Evolutionary conservation across 2,113 vertebrate genomes (phyloP).

Genomic region (Acinonyx jubatus): DNA sequence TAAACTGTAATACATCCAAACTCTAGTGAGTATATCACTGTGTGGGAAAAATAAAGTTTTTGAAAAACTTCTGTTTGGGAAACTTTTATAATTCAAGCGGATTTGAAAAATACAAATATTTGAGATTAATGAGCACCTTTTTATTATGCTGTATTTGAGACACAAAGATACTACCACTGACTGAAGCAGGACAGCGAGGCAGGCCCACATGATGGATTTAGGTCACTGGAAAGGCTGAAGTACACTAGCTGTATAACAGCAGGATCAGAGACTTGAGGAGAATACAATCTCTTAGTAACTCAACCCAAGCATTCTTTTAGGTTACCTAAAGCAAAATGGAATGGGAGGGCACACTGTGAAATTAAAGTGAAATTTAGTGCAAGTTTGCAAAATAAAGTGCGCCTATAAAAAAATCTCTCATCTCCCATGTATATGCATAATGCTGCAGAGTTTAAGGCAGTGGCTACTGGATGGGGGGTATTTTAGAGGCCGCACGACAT

Average conservation of each 20-base stretch:
- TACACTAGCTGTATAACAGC: not conserved
- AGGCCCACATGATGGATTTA: conserved; percentile 62
- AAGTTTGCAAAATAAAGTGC: conserved; percentile 49
- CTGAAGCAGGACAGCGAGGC: conserved; percentile 70
- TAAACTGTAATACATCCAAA: not conserved
- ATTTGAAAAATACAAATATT: conserved; percentile 69
- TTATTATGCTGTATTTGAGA: conserved; percentile 67
- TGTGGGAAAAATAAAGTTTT: not conserved
- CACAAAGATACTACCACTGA: conserved; percentile 53
- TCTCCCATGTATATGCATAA: not conserved
- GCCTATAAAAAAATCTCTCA: not conserved
- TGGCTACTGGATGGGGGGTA: not conserved
- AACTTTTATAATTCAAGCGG: conserved; percentile 50
- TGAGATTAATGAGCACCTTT: conserved; percentile 39
- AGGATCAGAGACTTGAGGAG: conserved; percentile 17
- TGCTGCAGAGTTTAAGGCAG: not conserved
- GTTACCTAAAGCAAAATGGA: not conserved
- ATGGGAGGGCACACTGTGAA: conserved; percentile 43
- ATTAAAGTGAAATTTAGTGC: conserved; percentile 45
- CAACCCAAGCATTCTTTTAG: conserved; percentile 41
- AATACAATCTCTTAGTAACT: conserved; percentile 61
- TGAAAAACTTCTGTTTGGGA: not conserved
- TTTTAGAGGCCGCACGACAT: not conserved
- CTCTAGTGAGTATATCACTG: not conserved
- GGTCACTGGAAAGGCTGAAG: conserved; percentile 57